These are phyloP conservation scores for Schlechtendalia chinensis DNA, from an alignment of 1,140 invertebrate genomes.

Conservation along the genomic window DNA sequence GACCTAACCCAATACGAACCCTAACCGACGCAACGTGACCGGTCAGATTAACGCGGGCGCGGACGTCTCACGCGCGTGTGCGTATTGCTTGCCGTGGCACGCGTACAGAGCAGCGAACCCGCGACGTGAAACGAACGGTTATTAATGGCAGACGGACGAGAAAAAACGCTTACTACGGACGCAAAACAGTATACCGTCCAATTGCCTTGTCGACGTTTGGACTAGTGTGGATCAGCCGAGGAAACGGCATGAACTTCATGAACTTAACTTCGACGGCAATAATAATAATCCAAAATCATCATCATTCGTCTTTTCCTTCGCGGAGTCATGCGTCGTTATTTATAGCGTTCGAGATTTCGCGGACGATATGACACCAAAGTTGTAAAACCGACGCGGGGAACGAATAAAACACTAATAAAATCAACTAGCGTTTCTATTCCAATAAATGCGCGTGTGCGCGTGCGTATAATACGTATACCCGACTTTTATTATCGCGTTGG, in stretches of 20 bases:
- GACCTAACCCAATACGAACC: background rate
- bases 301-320: no score
- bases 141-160: no score
- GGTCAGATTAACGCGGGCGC: no score
- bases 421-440: constrained; percentile 19
- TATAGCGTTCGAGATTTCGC: background rate
- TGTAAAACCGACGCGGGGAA: background rate
- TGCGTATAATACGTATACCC: constrained; percentile 35
- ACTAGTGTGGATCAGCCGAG: background rate
- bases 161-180: no score
- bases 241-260: background rate
- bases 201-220: constrained; percentile 1
- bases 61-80: background rate
- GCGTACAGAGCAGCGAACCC: background rate
- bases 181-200: background rate
- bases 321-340: constrained; percentile 1
- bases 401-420: constrained; percentile 44
- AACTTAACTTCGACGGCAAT: background rate
- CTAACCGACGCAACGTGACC: no score
- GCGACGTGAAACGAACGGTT: background rate
- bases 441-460: constrained; percentile 4
- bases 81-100: background rate
- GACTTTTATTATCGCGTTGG: constrained; percentile 28
- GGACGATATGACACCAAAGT: constrained; percentile 1
- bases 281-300: background rate